Conservation (phyloP, 2,797 vertebrate genomes). For the Rhynchotus rufescens region DNA sequence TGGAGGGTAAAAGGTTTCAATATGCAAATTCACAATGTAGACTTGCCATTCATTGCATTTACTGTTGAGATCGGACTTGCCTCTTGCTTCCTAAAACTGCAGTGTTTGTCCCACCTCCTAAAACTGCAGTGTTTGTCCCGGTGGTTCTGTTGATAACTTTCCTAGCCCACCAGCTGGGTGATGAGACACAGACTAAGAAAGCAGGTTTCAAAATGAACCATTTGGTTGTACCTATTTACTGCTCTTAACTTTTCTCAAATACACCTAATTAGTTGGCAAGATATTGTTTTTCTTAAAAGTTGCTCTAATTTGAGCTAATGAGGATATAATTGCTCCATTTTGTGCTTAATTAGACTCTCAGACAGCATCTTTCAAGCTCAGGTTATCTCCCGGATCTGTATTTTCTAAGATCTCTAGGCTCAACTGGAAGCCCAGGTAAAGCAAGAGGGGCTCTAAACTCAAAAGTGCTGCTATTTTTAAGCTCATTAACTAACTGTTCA, state of each 20-base stretch:
- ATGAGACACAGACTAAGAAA: background rate
- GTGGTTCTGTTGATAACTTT: background rate
- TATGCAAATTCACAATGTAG: background rate
- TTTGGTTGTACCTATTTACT: background rate
- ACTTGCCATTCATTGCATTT: background rate
- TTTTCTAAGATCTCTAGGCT: background rate
- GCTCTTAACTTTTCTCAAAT: slow-evolving; percentile 17
- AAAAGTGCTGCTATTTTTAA: background rate
- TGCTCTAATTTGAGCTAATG: slow-evolving; percentile 46
- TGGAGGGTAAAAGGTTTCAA: background rate
- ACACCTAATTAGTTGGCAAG: background rate
- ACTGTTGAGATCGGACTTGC: background rate
- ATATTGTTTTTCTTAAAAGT: slow-evolving; percentile 52
- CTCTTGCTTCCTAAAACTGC: no score
- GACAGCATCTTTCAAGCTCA: slow-evolving; percentile 33
- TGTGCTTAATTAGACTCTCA: slow-evolving; percentile 53
- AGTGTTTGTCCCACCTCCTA: background rate
- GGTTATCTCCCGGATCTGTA: slow-evolving; percentile 7
- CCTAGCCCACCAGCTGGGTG: background rate
- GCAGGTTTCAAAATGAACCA: background rate
- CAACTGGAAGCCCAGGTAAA: background rate
- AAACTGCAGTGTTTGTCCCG: background rate
- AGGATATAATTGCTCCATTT: slow-evolving; percentile 52
- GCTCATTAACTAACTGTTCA: background rate
- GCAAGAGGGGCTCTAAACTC: background rate